phyloP scores from a whole-genome alignment of 2,113 vertebrate species.

The Puffinus mauretanicus region DNA sequence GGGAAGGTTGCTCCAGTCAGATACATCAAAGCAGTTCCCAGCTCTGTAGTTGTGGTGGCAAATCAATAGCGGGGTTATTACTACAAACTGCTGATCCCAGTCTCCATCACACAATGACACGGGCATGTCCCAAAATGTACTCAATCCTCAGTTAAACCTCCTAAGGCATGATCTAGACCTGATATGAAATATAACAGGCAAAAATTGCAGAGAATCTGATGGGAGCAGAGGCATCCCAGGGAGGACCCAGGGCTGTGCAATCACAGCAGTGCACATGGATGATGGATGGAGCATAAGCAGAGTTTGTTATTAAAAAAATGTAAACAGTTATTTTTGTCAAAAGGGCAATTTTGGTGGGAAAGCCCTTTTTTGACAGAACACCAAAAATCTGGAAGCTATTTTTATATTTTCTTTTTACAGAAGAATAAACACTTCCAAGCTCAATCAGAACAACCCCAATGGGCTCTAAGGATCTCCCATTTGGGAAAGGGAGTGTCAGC shows the following conservation, averaged over 20 bases:
- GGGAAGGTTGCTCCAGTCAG: not conserved
- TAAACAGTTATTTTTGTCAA: not conserved
- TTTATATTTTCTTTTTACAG: not conserved
- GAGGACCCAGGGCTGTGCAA: not conserved
- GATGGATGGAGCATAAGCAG: not conserved
- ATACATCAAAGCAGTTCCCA: conserved; percentile 14
- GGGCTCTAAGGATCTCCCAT: not conserved
- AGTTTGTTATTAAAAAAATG: not conserved
- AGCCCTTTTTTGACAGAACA: not conserved
- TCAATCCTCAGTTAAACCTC: not conserved
- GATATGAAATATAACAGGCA: not conserved
- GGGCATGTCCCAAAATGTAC: not conserved
- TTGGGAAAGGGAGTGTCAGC: not conserved
- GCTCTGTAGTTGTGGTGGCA: not conserved
- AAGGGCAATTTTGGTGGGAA: conserved; percentile 7
- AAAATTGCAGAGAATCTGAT: not conserved
- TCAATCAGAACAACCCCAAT: not conserved
- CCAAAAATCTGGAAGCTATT: conserved; percentile 30
- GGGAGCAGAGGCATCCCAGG: not conserved
- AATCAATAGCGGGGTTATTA: conserved; percentile 23
- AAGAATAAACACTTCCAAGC: not conserved
- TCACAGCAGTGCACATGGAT: not conserved
- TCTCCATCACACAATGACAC: conserved; percentile 2
- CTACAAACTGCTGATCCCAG: not conserved
- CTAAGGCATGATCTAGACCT: not conserved